Conservation (phyloP, 2,113 vertebrate genomes). For the Sapajus apella region DNA sequence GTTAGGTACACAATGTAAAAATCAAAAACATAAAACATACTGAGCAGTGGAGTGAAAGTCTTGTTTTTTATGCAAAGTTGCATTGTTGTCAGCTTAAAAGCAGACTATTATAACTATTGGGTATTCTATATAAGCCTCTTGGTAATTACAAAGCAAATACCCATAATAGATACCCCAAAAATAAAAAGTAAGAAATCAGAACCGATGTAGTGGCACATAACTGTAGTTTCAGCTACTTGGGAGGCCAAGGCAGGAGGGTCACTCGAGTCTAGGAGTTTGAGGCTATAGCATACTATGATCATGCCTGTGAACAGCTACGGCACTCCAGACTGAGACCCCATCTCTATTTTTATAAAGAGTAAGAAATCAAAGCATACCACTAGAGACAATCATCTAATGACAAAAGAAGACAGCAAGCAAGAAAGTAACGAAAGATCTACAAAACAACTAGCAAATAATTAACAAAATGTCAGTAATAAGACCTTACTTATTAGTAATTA, state of each 20-base stretch:
- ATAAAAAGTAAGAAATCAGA: not conserved
- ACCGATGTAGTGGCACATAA: not conserved
- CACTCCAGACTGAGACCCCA: not conserved
- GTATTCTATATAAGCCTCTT: not conserved
- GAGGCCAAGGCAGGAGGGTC: too few relatives aligned
- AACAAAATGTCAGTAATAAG: not conserved
- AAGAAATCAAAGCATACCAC: not conserved
- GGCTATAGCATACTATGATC: not conserved
- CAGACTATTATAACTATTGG: not conserved
- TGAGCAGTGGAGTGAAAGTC: not conserved
- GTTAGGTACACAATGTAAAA: not conserved
- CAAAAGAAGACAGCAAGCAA: not conserved
- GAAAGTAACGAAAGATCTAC: not conserved
- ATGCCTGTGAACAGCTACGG: not conserved
- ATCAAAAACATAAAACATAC: not conserved
- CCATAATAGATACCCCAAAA: not conserved
- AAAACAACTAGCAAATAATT: not conserved
- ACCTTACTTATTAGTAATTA: not conserved
- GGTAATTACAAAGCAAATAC: not conserved
- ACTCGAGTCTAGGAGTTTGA: not conserved
- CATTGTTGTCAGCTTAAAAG: not conserved
- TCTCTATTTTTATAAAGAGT: not conserved
- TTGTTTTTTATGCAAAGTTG: not conserved
- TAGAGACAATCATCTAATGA: not conserved
- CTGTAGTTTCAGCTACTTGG: not conserved